Evolutionary conservation across 2,113 vertebrate genomes (phyloP).

Genomic region (Greenwoodochromis staneri): DNA sequence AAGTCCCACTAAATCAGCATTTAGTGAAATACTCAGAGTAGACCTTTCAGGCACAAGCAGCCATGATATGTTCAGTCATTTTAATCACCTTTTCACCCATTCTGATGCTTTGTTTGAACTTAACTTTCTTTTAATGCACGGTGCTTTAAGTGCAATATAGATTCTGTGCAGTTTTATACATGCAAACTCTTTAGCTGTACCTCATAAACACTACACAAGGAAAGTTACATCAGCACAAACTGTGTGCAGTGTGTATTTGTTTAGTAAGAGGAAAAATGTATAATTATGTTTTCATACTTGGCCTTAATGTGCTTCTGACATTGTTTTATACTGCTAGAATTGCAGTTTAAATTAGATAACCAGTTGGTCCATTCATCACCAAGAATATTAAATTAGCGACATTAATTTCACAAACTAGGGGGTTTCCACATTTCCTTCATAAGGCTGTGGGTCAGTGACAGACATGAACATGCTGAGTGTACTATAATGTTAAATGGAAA

Average conservation of each 20-base stretch:
- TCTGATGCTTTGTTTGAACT: neutral
- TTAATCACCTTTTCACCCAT: neutral
- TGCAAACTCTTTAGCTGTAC: neutral
- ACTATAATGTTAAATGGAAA: neutral
- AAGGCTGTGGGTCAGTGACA: neutral
- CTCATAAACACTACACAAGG: neutral
- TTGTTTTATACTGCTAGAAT: neutral
- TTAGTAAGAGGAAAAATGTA: neutral
- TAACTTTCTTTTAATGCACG: neutral
- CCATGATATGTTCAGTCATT: neutral
- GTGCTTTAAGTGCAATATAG: neutral
- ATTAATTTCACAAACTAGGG: neutral
- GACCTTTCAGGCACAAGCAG: neutral
- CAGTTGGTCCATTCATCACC: neutral
- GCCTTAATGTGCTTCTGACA: neutral
- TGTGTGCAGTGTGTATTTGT: neutral
- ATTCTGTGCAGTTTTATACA: neutral
- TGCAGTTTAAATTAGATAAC: neutral
- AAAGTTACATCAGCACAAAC: neutral
- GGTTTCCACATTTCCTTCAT: neutral
- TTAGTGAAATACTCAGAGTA: neutral
- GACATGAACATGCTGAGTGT: neutral
- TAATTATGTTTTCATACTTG: neutral
- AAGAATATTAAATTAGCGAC: neutral
- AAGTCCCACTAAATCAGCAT: neutral